Evolutionary conservation across 1,140 invertebrate genomes (phyloP).

Genomic region (Homalodisca vitripennis): DNA sequence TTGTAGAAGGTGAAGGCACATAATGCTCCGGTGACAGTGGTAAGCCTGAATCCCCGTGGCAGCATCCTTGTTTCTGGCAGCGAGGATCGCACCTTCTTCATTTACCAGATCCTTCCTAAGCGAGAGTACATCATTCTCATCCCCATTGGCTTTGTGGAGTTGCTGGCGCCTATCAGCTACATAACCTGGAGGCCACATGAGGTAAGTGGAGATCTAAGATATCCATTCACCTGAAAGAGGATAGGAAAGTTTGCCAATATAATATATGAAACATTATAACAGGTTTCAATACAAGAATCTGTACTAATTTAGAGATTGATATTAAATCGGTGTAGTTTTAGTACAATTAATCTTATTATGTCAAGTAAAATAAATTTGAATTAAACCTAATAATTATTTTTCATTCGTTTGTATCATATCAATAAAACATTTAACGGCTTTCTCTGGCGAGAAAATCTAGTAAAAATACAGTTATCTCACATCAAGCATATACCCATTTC

Average conservation of each 20-base stretch:
- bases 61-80: slow-evolving; percentile 61
- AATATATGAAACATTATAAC: not conserved
- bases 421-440: too few species aligned
- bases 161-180: slow-evolving; percentile 58
- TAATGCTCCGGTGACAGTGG: slow-evolving; percentile 55
- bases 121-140: slow-evolving; percentile 45
- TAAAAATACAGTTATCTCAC: too few species aligned
- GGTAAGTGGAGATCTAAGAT: slow-evolving; percentile 44
- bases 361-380: too few species aligned
- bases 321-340: slow-evolving; percentile 43
- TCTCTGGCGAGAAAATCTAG: too few species aligned
- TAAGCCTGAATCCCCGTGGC: slow-evolving; percentile 57
- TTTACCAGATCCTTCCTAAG: slow-evolving; percentile 53
- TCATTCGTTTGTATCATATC: too few species aligned
- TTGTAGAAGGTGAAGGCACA: slow-evolving; percentile 70
- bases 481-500: too few species aligned
- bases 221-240: slow-evolving; percentile 17
- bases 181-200: slow-evolving; percentile 67
- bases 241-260: not conserved
- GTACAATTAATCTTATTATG: too few species aligned
- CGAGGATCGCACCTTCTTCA: slow-evolving; percentile 65
- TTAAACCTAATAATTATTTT: too few species aligned
- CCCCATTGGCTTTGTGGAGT: slow-evolving; percentile 64
- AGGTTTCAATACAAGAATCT: not conserved
- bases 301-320: not conserved